A percentile compares a stretch with the other conserved stretches of the same genome.
Evolutionary conservation across 2,113 vertebrate species (phyloP).

Genomic region (Gymnocephalus cernua): DNA sequence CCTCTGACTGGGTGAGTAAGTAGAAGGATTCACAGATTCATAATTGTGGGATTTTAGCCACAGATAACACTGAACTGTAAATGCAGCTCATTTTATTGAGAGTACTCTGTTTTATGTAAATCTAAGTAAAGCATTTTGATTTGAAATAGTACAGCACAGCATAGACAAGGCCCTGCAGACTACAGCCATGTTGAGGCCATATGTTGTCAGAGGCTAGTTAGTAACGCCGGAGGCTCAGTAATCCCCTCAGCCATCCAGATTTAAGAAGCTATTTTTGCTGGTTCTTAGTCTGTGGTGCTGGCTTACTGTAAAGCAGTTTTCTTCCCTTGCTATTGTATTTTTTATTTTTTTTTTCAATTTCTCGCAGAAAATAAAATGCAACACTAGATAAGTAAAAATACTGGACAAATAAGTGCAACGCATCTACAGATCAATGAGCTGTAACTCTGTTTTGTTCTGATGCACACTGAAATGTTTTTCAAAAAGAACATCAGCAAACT

Average conservation of each 20-base stretch:
- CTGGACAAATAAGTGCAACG: background rate
- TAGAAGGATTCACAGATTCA: slow-evolving; percentile 23
- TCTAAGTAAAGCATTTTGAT: slow-evolving; percentile 44
- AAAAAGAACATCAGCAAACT: background rate
- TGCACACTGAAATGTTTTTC: background rate
- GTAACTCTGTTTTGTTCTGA: background rate
- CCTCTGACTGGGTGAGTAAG: slow-evolving; percentile 11
- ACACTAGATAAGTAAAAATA: slow-evolving; percentile 13
- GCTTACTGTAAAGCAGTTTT: slow-evolving; percentile 66
- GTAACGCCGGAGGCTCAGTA: slow-evolving; percentile 61
- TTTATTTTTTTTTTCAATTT: background rate
- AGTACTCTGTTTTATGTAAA: slow-evolving; percentile 42
- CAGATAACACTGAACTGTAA: slow-evolving; percentile 21
- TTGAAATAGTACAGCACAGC: slow-evolving; percentile 8
- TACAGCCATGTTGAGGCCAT: slow-evolving; percentile 64
- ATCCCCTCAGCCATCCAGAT: slow-evolving; percentile 81
- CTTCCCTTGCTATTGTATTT: slow-evolving; percentile 28
- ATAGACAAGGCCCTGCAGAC: slow-evolving; percentile 33
- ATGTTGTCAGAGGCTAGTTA: slow-evolving; percentile 75
- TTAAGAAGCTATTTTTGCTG: slow-evolving; percentile 84
- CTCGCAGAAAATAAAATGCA: slow-evolving; percentile 17
- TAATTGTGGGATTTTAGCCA: slow-evolving; percentile 16
- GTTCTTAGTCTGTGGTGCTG: slow-evolving; percentile 71
- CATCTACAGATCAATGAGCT: slow-evolving; percentile 6
- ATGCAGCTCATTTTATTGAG: slow-evolving; percentile 2